These are phyloP conservation scores for Andrena dorsata DNA, from an alignment of 2,888 invertebrate species.

Conservation along the genomic window DNA sequence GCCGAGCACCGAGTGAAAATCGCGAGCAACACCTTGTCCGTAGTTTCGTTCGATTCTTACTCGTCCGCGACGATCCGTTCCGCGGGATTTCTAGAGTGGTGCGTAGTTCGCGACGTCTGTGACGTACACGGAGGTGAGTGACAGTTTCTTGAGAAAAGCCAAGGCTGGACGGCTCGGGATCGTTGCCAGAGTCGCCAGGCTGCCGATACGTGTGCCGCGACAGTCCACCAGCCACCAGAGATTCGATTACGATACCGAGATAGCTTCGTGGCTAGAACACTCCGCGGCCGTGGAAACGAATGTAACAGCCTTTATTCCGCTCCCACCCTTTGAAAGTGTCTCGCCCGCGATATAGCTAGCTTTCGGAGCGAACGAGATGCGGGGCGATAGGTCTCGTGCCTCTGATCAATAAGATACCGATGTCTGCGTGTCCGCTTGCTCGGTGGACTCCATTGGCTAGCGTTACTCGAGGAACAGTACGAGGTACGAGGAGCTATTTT, in stretches of 20 bases:
- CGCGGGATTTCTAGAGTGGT: conserved; percentile 49
- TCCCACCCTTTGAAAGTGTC: neutral
- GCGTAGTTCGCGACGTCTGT: conserved; percentile 70
- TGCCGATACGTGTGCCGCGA: conserved; percentile 20
- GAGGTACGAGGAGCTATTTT: neutral
- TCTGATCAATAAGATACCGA: neutral
- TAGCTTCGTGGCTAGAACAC: conserved; percentile 1
- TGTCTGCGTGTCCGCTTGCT: neutral
- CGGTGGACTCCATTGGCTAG: neutral
- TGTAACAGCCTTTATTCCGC: neutral
- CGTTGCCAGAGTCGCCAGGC: conserved; percentile 54
- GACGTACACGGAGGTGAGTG: conserved; percentile 72
- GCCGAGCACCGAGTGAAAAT: conserved; percentile 38
- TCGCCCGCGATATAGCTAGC: neutral
- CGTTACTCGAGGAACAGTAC: neutral
- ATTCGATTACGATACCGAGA: conserved; percentile 12
- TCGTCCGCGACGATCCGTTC: conserved; percentile 9
- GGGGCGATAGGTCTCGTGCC: neutral
- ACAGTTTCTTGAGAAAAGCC: conserved; percentile 69
- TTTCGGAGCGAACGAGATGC: neutral
- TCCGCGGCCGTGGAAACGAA: conserved; percentile 5
- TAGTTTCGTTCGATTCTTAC: conserved; percentile 14
- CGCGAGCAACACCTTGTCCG: neutral
- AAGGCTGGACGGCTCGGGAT: conserved; percentile 39
- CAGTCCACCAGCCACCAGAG: neutral